Percentiles rank a stretch among this genome's conserved stretches.
phyloP scores from a whole-genome alignment of 2,888 invertebrate species.

The Helleia helle region DNA sequence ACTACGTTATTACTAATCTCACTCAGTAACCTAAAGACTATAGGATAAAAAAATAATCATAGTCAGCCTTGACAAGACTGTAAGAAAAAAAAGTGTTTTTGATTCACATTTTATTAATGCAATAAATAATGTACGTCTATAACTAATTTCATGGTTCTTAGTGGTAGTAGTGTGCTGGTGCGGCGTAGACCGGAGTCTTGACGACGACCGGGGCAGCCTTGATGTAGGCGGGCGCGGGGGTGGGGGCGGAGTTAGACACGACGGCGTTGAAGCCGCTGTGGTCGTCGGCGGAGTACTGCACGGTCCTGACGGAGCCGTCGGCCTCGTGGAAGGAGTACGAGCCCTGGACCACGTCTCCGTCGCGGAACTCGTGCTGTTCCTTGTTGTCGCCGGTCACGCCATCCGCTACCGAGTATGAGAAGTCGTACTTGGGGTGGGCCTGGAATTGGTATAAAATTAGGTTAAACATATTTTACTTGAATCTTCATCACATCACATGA shows the following conservation, averaged over 20 bases:
- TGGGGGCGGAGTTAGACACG: slow-evolving; percentile 47
- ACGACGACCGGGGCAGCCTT: slow-evolving; percentile 21
- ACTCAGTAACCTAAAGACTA: no score
- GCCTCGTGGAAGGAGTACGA: slow-evolving; percentile 70
- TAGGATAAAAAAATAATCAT: no score
- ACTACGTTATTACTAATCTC: no score
- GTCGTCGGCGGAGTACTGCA: slow-evolving; percentile 69
- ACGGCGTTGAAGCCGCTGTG: slow-evolving; percentile 65
- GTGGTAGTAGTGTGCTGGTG: slow-evolving; percentile 19
- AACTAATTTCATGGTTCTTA: not conserved
- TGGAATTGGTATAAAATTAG: slow-evolving; percentile 14
- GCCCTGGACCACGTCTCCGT: slow-evolving; percentile 71
- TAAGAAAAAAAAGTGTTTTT: no score
- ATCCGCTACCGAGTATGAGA: slow-evolving; percentile 71
- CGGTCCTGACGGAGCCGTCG: slow-evolving; percentile 70
- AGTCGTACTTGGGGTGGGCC: slow-evolving; percentile 50
- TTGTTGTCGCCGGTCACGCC: slow-evolving; percentile 74
- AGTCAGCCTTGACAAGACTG: no score
- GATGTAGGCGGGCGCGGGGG: slow-evolving; percentile 30
- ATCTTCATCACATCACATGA: not conserved
- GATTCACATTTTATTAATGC: no score
- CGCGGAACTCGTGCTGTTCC: slow-evolving; percentile 66
- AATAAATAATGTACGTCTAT: not conserved
- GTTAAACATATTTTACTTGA: not conserved
- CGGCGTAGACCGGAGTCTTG: slow-evolving; percentile 20